Conservation (phyloP, 2,797 vertebrate genomes). For the Dipus sagitta region DNA sequence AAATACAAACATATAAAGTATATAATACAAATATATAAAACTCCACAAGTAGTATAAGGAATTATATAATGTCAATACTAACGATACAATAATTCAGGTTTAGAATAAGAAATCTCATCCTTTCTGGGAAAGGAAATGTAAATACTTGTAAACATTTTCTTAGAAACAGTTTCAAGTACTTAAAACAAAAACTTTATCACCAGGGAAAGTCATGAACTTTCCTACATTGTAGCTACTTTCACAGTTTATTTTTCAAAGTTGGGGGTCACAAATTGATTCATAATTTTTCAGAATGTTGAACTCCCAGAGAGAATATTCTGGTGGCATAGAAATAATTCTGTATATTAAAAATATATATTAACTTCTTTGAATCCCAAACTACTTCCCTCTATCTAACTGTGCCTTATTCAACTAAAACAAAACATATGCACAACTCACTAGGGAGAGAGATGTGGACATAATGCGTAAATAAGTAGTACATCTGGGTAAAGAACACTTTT, state of each 20-base stretch:
- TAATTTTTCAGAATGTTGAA: not conserved
- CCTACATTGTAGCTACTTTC: not conserved
- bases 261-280: not conserved
- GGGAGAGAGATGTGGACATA: not conserved
- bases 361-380: slow-evolving; percentile 19
- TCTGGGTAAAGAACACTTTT: not conserved
- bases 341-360: not conserved
- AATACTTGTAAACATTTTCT: slow-evolving; percentile 12
- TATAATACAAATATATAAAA: not conserved
- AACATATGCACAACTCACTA: not conserved
- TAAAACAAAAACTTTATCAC: slow-evolving; percentile 47
- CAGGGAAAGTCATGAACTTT: slow-evolving; percentile 26
- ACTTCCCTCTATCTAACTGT: not conserved
- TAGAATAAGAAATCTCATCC: not conserved
- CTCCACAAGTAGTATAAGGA: not conserved
- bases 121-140: slow-evolving; percentile 11
- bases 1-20: no score
- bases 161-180: slow-evolving; percentile 44
- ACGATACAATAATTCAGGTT: not conserved
- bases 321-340: not conserved
- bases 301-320: not conserved
- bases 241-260: slow-evolving; percentile 16
- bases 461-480: not conserved
- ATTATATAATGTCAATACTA: not conserved
- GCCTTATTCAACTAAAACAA: slow-evolving; percentile 3